Conservation (phyloP, 2,797 vertebrate species). For the Echiichthys vipera region DNA sequence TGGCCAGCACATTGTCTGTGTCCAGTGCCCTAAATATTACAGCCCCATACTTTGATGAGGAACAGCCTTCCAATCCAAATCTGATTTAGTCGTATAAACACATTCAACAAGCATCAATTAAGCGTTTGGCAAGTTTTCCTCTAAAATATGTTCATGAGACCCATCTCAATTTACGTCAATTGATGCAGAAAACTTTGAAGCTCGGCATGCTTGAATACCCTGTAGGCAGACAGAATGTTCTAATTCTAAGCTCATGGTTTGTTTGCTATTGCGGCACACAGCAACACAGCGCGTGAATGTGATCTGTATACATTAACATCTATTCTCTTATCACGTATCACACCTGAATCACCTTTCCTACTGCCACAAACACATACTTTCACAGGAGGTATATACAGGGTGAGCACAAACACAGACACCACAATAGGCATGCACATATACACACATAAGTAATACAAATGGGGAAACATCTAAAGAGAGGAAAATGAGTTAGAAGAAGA, state of each 20-base stretch:
- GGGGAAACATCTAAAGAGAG: conserved; percentile 22
- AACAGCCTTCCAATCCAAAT: conserved; percentile 21
- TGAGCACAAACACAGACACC: neutral
- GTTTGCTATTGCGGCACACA: conserved; percentile 38
- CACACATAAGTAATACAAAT: conserved; percentile 3
- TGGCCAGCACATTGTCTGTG: conserved; percentile 39
- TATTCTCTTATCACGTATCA: conserved; percentile 59
- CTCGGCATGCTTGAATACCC: conserved; percentile 22
- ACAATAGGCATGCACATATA: neutral
- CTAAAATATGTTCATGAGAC: neutral
- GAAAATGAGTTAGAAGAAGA: conserved; percentile 13
- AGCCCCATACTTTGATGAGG: conserved; percentile 20
- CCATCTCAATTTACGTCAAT: conserved; percentile 26
- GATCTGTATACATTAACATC: conserved; percentile 72
- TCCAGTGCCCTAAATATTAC: conserved; percentile 44
- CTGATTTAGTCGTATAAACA: conserved; percentile 27
- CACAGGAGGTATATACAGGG: conserved; percentile 1
- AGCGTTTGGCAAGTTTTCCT: conserved; percentile 13
- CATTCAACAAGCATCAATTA: conserved; percentile 38
- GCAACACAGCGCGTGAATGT: conserved; percentile 48
- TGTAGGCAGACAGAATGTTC: conserved; percentile 23
- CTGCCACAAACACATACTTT: conserved; percentile 13
- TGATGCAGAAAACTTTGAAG: conserved; percentile 53
- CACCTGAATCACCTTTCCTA: conserved; percentile 47
- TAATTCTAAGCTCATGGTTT: conserved; percentile 45